Base-by-base conservation (phyloP, 2,888 invertebrate genomes). In the Drosophila stalkeri region DNA sequence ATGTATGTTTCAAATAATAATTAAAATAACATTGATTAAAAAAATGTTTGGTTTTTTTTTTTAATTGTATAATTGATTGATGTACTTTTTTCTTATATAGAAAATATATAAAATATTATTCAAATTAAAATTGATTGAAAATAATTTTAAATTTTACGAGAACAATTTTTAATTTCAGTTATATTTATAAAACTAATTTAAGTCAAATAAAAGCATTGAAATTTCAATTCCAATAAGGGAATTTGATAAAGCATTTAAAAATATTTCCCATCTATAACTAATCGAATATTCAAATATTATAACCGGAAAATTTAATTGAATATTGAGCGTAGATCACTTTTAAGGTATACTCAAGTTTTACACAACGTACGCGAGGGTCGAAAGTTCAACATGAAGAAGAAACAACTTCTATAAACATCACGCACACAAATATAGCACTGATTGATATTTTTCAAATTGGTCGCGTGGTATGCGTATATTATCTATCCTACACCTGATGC, bases 361-460 rank as follows among this genome's bases (percentile, higher is more conserved):
- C 14, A 9, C 56, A 20, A 9, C 18, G 4, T 16, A 31, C 31
- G 20, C 4, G 16, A 6, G 9, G 31, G 43, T 57, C 33, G 16
- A 51, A 61, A 64, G 52, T 43, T 44, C 16, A 37, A 35, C 37
- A 35, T 3, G 27, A 46, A 23, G 31, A 35, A 46, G 3, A 60
- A 52, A 47, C n/a, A 51, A 54, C 31, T 27, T 39, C 54, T 16
- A 39, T n/a, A 11, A 54, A 18, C 47, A n/a, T 43, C n/a, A 39
- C 39, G 35, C 62, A 47, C 37, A 31, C 31, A 18, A 33, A 7
- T 9, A 16, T 20, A 16, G 18, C 41, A 64, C 59, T 44, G 62
- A 68, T 63, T 68, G 54, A 55, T 55, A 55, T 46, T 59, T 20
- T 69, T 59, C 20, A n/a, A 64, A 63, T 69, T 75, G 49, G 70